phyloP scores from a whole-genome alignment of 2,113 vertebrate species.

The Galemys pyrenaicus region DNA sequence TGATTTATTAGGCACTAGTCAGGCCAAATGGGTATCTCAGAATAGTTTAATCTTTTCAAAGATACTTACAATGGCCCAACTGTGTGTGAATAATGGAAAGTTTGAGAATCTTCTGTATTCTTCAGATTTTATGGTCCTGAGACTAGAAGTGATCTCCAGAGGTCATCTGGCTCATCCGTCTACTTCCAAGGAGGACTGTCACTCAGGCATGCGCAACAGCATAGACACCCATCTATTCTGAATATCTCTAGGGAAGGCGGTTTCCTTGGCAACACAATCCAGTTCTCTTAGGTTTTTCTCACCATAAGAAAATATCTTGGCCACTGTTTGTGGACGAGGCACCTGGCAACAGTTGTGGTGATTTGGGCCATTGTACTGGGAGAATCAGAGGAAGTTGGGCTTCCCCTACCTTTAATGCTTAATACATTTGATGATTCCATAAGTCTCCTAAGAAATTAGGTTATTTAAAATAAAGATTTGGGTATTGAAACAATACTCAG shows the following conservation, averaged over 20 bases:
- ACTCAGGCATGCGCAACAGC: conserved; percentile 56
- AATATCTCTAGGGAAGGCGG: conserved; percentile 60
- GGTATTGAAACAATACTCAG: not conserved
- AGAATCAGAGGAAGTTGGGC: not conserved
- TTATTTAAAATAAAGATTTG: not conserved
- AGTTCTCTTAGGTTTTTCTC: conserved; percentile 61
- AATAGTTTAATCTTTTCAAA: conserved; percentile 51
- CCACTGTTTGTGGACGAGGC: conserved; percentile 49
- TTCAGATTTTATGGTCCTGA: conserved; percentile 44
- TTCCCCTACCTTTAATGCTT: not conserved
- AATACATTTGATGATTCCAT: not conserved
- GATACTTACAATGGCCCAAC: conserved; percentile 51
- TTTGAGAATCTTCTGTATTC: conserved; percentile 56
- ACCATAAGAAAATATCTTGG: conserved; percentile 65
- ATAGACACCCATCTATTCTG: conserved; percentile 69
- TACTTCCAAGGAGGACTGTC: conserved; percentile 62
- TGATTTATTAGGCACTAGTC: conserved; percentile 49
- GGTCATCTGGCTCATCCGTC: conserved; percentile 68
- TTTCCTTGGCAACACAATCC: conserved; percentile 73
- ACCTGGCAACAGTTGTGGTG: conserved; percentile 73
- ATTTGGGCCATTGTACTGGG: conserved; percentile 55
- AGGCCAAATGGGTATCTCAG: conserved; percentile 3
- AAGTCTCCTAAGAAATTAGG: conserved; percentile 20
- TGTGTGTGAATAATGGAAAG: conserved; percentile 56
- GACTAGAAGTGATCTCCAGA: conserved; percentile 22